These are phyloP conservation scores for Mustela lutreola DNA, from an alignment of 2,113 vertebrate species.

Conservation along the genomic window DNA sequence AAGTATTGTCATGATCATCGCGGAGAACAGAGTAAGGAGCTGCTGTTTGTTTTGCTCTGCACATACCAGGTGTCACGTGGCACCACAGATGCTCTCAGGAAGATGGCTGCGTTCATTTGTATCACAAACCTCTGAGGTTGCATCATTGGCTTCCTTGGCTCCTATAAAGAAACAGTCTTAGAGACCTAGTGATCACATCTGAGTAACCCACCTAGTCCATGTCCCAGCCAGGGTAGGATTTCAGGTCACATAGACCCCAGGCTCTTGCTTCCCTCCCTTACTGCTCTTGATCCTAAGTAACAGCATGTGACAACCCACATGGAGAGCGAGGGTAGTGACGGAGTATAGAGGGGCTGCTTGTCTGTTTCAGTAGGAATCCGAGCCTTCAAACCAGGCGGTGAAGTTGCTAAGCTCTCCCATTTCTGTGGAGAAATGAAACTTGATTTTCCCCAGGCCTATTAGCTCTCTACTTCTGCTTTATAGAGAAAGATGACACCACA, in stretches of 20 bases:
- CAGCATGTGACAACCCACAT: fast-evolving
- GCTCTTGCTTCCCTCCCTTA: too few relatives aligned
- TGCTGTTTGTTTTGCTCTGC: fast-evolving
- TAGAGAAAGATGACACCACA: constrained; percentile 1
- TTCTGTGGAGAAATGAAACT: not conserved
- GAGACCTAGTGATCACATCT: fast-evolving
- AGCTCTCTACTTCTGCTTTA: not conserved
- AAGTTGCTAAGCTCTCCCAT: too few relatives aligned
- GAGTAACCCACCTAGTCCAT: fast-evolving
- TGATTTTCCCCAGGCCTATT: not conserved
- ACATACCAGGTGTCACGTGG: fast-evolving
- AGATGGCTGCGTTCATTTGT: fast-evolving
- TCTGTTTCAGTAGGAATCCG: not conserved
- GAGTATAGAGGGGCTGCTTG: not conserved
- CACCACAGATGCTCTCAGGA: fast-evolving
- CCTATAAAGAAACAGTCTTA: not conserved
- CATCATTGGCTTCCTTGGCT: fast-evolving
- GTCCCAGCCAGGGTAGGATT: fast-evolving
- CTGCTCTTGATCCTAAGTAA: fast-evolving
- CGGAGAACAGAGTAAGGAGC: fast-evolving
- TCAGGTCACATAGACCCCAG: not conserved
- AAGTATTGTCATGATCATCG: fast-evolving
- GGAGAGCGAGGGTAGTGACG: fast-evolving
- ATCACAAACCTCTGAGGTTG: not conserved
- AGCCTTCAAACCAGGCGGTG: not conserved